Evolutionary conservation across 2,113 vertebrate species (phyloP), one percentile per base, ranked within the genome.

Genomic region (Antechinus flavipes): DNA sequence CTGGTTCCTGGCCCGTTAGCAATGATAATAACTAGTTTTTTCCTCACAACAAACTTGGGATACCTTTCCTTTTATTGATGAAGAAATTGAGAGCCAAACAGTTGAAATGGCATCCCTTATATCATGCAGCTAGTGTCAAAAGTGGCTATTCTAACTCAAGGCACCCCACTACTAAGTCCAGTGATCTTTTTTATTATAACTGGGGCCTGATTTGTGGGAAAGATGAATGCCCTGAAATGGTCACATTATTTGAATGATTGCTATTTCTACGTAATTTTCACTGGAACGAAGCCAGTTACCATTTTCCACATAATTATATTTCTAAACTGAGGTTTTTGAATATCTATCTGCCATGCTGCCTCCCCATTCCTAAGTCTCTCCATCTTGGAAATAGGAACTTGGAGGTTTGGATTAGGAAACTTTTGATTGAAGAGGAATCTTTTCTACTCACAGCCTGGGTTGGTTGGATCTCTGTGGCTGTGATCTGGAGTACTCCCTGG

Each of bases 1-100:
- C 96, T 96, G 94, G 46, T 93, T 96, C 90, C 84, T 94, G 47
- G 93, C 76, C 94, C 61, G 56, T 50, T 54, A 84, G 42, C 68
- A 22, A 42, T 23, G 68, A 76, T n/a, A 35, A 68, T 68, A 76
- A 76, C 35, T n/a, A 7, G 0, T 0, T 76, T 76, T 76, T 19
- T 7, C 14, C 61, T 42, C 68, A 19, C 12, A 42, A 42, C 19
- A 42, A n/a, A 19, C 68, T 22, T 76, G 3, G 16, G 5, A 76
- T n/a, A n/a, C 30, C 30, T 42, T 19, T 84, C 19, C 68, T 84
- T 84, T 84, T 84, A 42, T 19, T 42, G 16, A n/a, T 84, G 68
- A 42, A 42, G 68, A 42, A 42, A 42, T n/a, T 42, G 19, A 84
- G 68, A n/a, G 16, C 68, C n/a, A 42, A 6, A 2, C 35, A 84